Evolutionary conservation across 2,797 vertebrate genomes (phyloP).

Genomic region (Enteromius radiatus): DNA sequence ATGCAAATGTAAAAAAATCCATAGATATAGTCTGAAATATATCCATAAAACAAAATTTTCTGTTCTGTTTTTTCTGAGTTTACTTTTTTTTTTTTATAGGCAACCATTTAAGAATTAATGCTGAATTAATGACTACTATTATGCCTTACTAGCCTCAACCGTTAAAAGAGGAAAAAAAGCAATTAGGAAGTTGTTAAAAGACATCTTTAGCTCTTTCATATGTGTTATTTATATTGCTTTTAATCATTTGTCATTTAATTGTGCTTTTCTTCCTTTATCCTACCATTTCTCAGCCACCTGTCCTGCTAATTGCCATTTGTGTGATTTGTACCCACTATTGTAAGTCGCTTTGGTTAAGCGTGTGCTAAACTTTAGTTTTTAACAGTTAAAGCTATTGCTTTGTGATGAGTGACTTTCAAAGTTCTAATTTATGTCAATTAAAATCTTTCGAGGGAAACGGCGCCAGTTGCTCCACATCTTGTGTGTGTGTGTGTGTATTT

Average conservation of each 20-base stretch:
- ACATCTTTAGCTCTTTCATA: conserved; percentile 1
- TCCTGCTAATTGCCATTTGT: conserved; percentile 31
- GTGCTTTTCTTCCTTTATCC: conserved; percentile 10
- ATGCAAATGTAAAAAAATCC: neutral
- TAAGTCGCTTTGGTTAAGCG: neutral
- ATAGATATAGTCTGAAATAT: neutral
- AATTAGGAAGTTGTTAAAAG: neutral
- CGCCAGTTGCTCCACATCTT: conserved; percentile 1
- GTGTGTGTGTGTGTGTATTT: conserved; percentile 36
- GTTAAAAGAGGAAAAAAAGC: neutral
- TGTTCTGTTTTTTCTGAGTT: neutral
- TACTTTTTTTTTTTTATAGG: neutral
- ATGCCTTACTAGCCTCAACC: neutral
- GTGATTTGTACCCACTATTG: conserved; percentile 15
- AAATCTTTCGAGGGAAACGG: neutral
- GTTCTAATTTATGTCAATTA: conserved; percentile 22
- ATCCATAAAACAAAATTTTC: neutral
- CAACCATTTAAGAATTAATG: neutral
- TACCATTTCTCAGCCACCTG: conserved; percentile 9
- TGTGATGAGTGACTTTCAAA: conserved; percentile 38
- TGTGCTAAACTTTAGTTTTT: neutral
- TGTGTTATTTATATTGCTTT: neutral
- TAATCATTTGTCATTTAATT: conserved; percentile 16
- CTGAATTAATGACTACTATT: neutral
- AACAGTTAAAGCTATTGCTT: conserved; percentile 3